Percentiles rank a stretch among this genome's conserved stretches.
These are phyloP conservation scores for Troides aeacus DNA, from an alignment of 2,888 invertebrate species.

Conservation along the genomic window DNA sequence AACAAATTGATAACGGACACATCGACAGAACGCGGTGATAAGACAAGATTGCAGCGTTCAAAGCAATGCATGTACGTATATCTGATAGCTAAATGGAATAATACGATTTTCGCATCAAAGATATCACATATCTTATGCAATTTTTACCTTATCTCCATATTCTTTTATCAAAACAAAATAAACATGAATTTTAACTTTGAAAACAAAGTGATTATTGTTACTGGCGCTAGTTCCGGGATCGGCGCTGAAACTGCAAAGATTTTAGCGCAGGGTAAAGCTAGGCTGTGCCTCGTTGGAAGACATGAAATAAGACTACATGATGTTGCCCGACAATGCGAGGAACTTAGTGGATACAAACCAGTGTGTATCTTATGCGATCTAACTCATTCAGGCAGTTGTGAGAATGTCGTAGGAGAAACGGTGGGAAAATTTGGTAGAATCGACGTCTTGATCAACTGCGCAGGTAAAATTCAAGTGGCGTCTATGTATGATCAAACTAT, in stretches of 20 bases:
- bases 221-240: conserved; percentile 61
- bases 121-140: too few species aligned
- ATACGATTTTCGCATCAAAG: too few species aligned
- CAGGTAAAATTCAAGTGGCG: conserved; percentile 49
- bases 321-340: conserved; percentile 48
- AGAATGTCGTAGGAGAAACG: conserved; percentile 51
- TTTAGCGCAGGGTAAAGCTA: conserved; percentile 52
- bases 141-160: too few species aligned
- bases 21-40: too few species aligned
- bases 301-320: conserved; percentile 48
- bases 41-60: too few species aligned
- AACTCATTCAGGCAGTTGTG: conserved; percentile 49
- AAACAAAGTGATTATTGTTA: conserved; percentile 53
- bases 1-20: too few species aligned
- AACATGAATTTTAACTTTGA: too few species aligned
- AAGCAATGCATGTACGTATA: too few species aligned
- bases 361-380: conserved; percentile 52
- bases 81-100: too few species aligned
- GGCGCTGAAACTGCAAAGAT: conserved; percentile 58
- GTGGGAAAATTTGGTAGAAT: conserved; percentile 47
- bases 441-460: conserved; percentile 58
- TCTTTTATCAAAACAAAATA: too few species aligned
- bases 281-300: conserved; percentile 52
- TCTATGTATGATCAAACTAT: conserved; percentile 54
- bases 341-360: conserved; percentile 44